Conservation (phyloP, 2,113 vertebrate species). For the Cardinalis cardinalis region DNA sequence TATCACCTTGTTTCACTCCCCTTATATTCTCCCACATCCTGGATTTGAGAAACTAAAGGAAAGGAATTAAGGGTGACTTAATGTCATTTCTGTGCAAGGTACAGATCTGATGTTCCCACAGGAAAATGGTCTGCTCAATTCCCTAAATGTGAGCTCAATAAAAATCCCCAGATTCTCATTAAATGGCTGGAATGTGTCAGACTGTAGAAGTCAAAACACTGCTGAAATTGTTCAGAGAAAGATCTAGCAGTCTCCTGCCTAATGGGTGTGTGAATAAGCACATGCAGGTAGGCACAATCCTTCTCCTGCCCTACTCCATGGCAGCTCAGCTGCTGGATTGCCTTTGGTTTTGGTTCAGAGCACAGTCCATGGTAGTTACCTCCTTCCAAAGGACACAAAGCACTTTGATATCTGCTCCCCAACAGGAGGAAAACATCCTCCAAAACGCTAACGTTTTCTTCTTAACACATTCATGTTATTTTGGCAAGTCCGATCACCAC, state of each 20-base stretch:
- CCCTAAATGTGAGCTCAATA: background rate
- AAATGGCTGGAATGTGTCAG: constrained; percentile 42
- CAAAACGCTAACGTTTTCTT: background rate
- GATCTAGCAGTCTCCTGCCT: background rate
- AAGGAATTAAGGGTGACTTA: background rate
- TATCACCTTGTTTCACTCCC: background rate
- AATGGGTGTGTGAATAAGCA: background rate
- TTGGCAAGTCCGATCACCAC: background rate
- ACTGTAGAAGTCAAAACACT: constrained; percentile 36
- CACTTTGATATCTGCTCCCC: background rate
- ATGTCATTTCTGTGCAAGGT: background rate
- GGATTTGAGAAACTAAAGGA: constrained; percentile 1
- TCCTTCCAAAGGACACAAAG: background rate
- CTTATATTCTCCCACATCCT: background rate
- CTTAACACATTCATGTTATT: background rate
- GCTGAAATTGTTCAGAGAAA: background rate
- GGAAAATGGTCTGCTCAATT: constrained; percentile 2
- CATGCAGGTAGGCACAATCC: background rate
- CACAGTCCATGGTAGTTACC: fast-evolving
- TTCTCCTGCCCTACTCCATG: background rate
- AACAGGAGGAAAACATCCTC: background rate
- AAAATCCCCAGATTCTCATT: constrained; percentile 47
- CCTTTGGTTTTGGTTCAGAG: background rate
- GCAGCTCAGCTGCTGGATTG: background rate
- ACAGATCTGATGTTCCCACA: background rate